Base-by-base conservation (phyloP, 2,888 invertebrate genomes). In the Tenthredo notha region DNA sequence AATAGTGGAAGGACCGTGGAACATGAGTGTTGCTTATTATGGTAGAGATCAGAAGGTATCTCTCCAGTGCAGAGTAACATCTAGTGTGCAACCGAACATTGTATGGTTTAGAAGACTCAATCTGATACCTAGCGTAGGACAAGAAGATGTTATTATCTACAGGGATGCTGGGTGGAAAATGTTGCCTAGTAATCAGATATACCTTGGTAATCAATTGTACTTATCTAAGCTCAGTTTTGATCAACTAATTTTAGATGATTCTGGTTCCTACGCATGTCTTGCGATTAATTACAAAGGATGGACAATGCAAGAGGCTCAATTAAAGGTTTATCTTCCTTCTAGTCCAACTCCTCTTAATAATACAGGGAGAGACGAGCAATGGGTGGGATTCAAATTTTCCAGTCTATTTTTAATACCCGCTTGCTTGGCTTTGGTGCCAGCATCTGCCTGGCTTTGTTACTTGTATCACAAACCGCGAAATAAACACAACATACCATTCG, bases 271-370 rank as follows among this genome's bases (percentile, higher is more conserved):
- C 70, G 82, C 85, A 40, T 85, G 85, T 80, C 33, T 85, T 18
- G 85, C 85, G n/a, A 85, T 85, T 15, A 85, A 85, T 72, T 85
- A 85, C 80, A 85, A 85, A 40, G 85, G 85, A 21, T 85, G 85
- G 85, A 82, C 80, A 40, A 85, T 85, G 85, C 85, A 85, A 40
- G 85, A 80, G 43, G 78, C 85, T 37, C 78, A 85, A n/a, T 72
- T 85, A 29, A 85, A 67, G 18, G 82, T 85, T 1, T 85, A 85
- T 72, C 50, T 80, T 50, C 80, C 78, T 47, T 50, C 54, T n/a
- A 85, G 82, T 70, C 54, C 80, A 21, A 70, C 72, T 50, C 82
- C 82, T 21, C 40, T 82, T 21, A 85, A 21, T 37, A 78, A 58
- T 70, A 80, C 82, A 43, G 78, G 58, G 37, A 43, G 12, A 43